Base-by-base conservation (phyloP, 2,797 vertebrate genomes). In the Lutra lutra region DNA sequence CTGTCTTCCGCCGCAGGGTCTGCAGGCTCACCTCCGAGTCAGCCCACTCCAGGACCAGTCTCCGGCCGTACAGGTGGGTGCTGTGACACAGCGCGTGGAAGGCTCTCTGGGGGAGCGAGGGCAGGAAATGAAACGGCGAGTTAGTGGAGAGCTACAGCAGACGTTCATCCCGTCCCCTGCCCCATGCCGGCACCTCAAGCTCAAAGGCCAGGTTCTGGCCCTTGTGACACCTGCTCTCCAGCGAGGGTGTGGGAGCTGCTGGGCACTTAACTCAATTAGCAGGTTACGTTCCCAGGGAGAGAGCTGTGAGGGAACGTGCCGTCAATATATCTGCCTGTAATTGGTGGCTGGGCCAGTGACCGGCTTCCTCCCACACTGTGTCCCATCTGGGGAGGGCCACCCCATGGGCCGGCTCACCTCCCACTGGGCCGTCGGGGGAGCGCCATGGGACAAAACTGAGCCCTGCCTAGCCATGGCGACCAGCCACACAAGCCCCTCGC, bases 21-120 rank as follows among this genome's bases (percentile, higher is more conserved):
- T 99, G 99, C 48, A 99, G 98, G 0, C 99, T 99, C 83, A 99
- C 99, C 97, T 99, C 99, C 0, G 99, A 97, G 80, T 99, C 99
- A 0, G 99, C 99, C 99, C 99, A 99, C 97, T 99, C 99, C 97
- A 99, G 97, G 84, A 99, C 99, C 89, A 99, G 99, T 94, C 99
- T 99, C 82, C 99, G 99, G 85, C 99, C 99, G 0, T 99, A 99
- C 98, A 99, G 95, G 99, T 99, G 99, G 1, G 99, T 99, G 98
- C 99, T 99, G 98, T 99, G 99, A 98, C 99, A 99, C 95, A 99
- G 98, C 0, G 99, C 99, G 0, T 93, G 98, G 98, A 99, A 99
- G 0, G 99, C 99, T 99, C 99, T 99, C 99, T 99, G 98, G 3
- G 7, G 32, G 46, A 3, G 18, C 38, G 13, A 14, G 2, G 91